A percentile compares a stretch with the other conserved stretches of the same genome.
phyloP scores from a whole-genome alignment of 2,797 vertebrate species.

The Alcedo quadribrachys region DNA sequence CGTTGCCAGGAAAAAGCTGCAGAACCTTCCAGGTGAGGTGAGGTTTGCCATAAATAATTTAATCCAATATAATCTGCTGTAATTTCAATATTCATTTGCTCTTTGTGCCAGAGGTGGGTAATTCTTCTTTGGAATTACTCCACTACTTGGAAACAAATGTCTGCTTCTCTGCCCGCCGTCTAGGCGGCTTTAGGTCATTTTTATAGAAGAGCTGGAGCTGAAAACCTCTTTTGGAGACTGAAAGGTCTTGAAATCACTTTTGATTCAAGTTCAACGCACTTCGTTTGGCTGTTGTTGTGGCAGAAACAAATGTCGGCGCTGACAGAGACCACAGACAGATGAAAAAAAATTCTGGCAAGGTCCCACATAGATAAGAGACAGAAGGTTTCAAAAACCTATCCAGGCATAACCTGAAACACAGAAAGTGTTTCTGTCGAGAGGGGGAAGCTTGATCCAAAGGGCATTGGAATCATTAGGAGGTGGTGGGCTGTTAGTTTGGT shows the following conservation, averaged over 20 bases:
- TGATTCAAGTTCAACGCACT: conserved; percentile 64
- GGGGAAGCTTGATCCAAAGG: conserved; percentile 9
- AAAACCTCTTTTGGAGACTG: conserved; percentile 36
- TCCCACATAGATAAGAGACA: conserved; percentile 48
- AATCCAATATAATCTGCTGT: conserved; percentile 67
- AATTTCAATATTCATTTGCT: conserved; percentile 58
- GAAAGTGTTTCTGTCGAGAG: conserved; percentile 21
- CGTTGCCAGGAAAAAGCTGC: conserved; percentile 60
- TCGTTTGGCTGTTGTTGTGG: conserved; percentile 55
- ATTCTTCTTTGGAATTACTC: conserved; percentile 58
- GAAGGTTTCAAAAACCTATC: conserved; percentile 50
- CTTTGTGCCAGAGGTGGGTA: conserved; percentile 43
- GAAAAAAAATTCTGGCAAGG: conserved; percentile 50
- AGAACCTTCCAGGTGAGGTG: conserved; percentile 63
- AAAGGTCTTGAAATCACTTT: conserved; percentile 59
- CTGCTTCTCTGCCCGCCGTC: conserved; percentile 28
- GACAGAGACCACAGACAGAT: conserved; percentile 60
- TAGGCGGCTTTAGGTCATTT: conserved; percentile 48
- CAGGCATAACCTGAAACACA: conserved; percentile 26
- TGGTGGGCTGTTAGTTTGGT: not conserved
- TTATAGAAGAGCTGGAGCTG: conserved; percentile 40
- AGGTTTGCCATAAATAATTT: conserved; percentile 67
- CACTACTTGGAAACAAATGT: conserved; percentile 21
- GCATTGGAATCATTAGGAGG: not conserved
- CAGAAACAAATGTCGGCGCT: conserved; percentile 46